A percentile compares a stretch with the other conserved stretches of the same genome.
phyloP scores from a whole-genome alignment of 2,113 vertebrate genomes.

The Camelus dromedarius region DNA sequence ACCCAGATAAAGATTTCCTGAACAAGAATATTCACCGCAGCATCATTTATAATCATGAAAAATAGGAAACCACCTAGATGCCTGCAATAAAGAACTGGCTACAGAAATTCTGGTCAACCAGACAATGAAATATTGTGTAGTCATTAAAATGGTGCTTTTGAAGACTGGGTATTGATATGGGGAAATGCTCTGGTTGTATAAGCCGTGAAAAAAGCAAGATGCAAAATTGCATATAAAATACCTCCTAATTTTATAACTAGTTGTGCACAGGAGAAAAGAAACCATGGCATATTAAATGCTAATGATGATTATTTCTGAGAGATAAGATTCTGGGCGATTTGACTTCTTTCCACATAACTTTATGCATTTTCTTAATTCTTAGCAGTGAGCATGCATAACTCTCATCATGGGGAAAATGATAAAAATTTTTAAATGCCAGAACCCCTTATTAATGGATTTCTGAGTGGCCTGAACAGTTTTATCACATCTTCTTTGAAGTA shows the following conservation, averaged over 20 bases:
- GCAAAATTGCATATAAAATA: slow-evolving; percentile 14
- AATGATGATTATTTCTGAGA: slow-evolving; percentile 61
- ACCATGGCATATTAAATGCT: background rate
- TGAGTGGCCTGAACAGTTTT: background rate
- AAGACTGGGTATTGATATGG: background rate
- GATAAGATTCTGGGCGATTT: slow-evolving; percentile 39
- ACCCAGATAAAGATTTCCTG: slow-evolving; percentile 54
- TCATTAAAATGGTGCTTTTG: slow-evolving; percentile 54
- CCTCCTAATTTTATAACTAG: slow-evolving; percentile 52
- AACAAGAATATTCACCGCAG: background rate
- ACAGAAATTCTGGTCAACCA: slow-evolving; percentile 2
- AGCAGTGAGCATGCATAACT: slow-evolving; percentile 27
- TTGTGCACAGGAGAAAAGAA: background rate
- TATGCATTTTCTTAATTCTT: slow-evolving; percentile 59
- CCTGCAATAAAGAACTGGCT: background rate
- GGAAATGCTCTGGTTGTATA: background rate
- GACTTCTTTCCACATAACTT: slow-evolving; percentile 18
- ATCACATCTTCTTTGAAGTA: background rate
- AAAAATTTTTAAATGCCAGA: background rate
- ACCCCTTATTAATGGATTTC: slow-evolving; percentile 20
- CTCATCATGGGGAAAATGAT: slow-evolving; percentile 39
- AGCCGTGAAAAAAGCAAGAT: slow-evolving; percentile 3
- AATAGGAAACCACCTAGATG: background rate
- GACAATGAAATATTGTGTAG: slow-evolving; percentile 44
- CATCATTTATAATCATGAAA: slow-evolving; percentile 56